Conservation (phyloP, 2,888 invertebrate genomes). For the Mythimna loreyi region DNA sequence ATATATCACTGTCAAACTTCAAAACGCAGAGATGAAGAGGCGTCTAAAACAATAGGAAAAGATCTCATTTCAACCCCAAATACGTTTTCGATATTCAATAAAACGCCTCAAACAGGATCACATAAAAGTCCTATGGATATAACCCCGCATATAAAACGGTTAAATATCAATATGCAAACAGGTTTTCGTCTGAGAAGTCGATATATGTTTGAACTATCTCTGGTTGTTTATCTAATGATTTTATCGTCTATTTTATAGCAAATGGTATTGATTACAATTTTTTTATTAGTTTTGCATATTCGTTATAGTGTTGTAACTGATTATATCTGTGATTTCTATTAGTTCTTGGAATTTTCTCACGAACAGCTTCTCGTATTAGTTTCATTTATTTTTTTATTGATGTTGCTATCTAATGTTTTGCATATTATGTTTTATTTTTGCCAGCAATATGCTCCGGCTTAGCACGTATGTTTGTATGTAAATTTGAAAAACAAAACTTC, state of each 20-base stretch:
- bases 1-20: constrained; percentile 80
- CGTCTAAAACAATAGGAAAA: constrained; percentile 79
- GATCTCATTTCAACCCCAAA: constrained; percentile 85
- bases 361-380: not conserved
- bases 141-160: constrained; percentile 71
- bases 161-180: constrained; percentile 81
- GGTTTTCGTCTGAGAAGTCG: constrained; percentile 70
- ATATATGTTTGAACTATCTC: constrained; percentile 73
- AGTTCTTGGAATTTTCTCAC: constrained; percentile 11
- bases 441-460: too few relatives aligned
- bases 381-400: not conserved
- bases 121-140: constrained; percentile 77
- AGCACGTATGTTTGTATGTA: too few relatives aligned
- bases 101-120: constrained; percentile 83
- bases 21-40: constrained; percentile 76
- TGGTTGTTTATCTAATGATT: constrained; percentile 63
- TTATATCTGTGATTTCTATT: constrained; percentile 9
- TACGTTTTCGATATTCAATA: constrained; percentile 87
- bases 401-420: not conserved
- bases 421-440: not conserved
- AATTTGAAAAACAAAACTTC: too few relatives aligned
- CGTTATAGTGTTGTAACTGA: constrained; percentile 4
- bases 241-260: constrained; percentile 29
- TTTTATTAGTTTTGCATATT: constrained; percentile 39
- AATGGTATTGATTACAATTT: constrained; percentile 41